These are phyloP conservation scores for Drosophila falleni DNA, from an alignment of 2,888 invertebrate genomes.

Conservation along the genomic window DNA sequence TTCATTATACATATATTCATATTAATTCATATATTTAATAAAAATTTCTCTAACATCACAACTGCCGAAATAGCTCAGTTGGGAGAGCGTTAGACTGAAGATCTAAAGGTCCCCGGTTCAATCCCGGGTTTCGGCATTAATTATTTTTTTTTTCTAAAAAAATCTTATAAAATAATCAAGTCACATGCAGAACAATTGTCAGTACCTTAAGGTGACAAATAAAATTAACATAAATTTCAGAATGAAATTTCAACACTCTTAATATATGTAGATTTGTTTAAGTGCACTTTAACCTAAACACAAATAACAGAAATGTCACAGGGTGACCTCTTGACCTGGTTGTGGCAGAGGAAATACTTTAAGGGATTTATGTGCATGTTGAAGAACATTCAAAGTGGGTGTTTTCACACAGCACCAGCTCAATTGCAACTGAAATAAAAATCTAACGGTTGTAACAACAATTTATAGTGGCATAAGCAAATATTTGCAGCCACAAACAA, in stretches of 20 bases:
- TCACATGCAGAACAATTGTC: not conserved
- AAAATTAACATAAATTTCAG: not conserved
- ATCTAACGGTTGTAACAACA: conserved; percentile 49
- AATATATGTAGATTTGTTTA: conserved; percentile 4
- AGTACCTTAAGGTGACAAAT: not conserved
- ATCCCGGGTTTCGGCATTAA: conserved; percentile 86
- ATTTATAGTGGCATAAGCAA: conserved; percentile 49
- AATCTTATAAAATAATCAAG: no score
- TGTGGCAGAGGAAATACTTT: conserved; percentile 1
- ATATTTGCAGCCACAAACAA: conserved; percentile 33
- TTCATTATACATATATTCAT: no score
- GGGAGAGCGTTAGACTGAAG: conserved; percentile 93
- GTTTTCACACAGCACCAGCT: conserved; percentile 24
- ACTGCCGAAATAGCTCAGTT: conserved; percentile 92
- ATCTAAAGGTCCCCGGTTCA: conserved; percentile 86
- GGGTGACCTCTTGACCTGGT: conserved; percentile 41
- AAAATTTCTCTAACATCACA: not conserved
- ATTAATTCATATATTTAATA: no score
- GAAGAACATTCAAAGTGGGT: conserved; percentile 18
- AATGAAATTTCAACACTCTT: not conserved
- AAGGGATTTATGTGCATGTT: conserved; percentile 6
- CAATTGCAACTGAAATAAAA: conserved; percentile 28
- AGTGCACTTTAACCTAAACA: not conserved
- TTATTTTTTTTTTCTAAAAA: conserved; percentile 87
- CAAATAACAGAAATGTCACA: not conserved